Conservation (phyloP, 2,888 invertebrate genomes). For the Drosophila pegasa region DNA sequence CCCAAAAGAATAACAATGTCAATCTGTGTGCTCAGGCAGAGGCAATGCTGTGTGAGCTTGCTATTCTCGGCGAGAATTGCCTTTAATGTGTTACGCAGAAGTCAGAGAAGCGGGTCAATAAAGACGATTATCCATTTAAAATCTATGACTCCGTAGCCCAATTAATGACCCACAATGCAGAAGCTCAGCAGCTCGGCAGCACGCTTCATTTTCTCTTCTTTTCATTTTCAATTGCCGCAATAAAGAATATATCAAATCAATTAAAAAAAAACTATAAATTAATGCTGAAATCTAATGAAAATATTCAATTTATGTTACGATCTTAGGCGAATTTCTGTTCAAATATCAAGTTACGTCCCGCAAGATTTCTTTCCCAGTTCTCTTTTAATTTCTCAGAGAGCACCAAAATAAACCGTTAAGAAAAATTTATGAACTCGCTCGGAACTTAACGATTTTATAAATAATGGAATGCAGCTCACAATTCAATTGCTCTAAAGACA, state of each 20-base stretch:
- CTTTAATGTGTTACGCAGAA: constrained; percentile 48
- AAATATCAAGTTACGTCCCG: constrained; percentile 38
- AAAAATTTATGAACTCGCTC: constrained; percentile 11
- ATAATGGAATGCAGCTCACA: constrained; percentile 39
- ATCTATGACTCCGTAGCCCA: constrained; percentile 55
- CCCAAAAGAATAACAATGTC: background rate
- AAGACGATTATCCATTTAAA: constrained; percentile 74
- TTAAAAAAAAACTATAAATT: constrained; percentile 56
- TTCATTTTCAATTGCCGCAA: constrained; percentile 56
- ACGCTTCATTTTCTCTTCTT: background rate
- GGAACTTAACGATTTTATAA: constrained; percentile 31
- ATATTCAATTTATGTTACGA: constrained; percentile 51
- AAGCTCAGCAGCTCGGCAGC: constrained; percentile 11
- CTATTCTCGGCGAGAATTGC: constrained; percentile 30
- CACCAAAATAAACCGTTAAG: constrained; percentile 11
- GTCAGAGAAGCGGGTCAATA: constrained; percentile 66
- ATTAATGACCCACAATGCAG: constrained; percentile 59
- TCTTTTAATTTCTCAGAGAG: constrained; percentile 6
- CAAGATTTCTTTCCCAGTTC: constrained; percentile 11
- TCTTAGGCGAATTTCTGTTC: constrained; percentile 18
- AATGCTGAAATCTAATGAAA: constrained; percentile 62
- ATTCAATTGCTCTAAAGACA: constrained; percentile 26
- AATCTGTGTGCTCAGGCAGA: constrained; percentile 12
- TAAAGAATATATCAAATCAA: constrained; percentile 65
- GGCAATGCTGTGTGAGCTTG: too few relatives aligned